A percentile compares a stretch with the other conserved stretches of the same genome.
Conservation (phyloP, 2,888 invertebrate species). For the Hermodice carunculata region DNA sequence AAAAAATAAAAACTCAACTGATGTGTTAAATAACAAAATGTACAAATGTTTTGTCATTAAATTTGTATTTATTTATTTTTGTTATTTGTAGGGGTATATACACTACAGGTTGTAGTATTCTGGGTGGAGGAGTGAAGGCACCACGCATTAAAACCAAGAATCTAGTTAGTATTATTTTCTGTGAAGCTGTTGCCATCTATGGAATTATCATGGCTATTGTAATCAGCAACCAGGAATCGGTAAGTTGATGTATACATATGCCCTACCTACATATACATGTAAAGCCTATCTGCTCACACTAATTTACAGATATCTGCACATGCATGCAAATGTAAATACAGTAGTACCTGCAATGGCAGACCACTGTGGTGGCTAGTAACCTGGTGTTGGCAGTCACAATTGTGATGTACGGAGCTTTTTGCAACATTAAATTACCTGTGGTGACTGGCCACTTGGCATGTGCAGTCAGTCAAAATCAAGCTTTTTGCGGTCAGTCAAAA, state of each 20-base stretch:
- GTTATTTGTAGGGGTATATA: constrained; percentile 84
- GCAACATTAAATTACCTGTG: no score
- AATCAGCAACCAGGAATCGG: constrained; percentile 78
- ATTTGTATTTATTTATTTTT: background rate
- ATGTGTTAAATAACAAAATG: background rate
- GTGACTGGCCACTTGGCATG: no score
- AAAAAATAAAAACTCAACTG: background rate
- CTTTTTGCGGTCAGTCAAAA: no score
- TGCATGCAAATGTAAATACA: no score
- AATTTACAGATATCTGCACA: no score
- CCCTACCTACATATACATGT: no score
- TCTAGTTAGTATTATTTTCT: constrained; percentile 99
- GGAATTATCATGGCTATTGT: constrained; percentile 99
- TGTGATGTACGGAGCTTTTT: no score
- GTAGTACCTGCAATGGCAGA: no score
- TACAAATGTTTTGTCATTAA: background rate
- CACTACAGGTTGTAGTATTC: constrained; percentile 95
- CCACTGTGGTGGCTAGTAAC: no score
- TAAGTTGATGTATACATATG: constrained; percentile 45
- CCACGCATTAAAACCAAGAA: constrained; percentile 99
- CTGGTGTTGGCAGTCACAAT: no score
- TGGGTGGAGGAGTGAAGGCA: constrained; percentile 98
- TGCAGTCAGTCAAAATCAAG: no score
- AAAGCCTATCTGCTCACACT: no score
- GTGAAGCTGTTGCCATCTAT: constrained; percentile 99